phyloP scores from a whole-genome alignment of 2,888 invertebrate species.

The Atethmia centrago region DNA sequence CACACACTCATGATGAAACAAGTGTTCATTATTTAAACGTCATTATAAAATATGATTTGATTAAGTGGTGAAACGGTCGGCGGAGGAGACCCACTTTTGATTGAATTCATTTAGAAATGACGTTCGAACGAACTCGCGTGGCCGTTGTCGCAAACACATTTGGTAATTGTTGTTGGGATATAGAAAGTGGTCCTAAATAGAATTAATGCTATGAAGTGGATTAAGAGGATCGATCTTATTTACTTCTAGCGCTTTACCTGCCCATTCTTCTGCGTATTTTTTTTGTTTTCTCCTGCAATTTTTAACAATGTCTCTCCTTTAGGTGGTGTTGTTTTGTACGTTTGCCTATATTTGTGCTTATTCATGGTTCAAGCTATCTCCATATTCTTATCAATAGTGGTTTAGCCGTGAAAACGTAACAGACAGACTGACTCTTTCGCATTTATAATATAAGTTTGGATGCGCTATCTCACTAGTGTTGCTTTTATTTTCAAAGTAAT shows the following conservation, averaged over 20 bases:
- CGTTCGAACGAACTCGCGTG: conserved; percentile 20
- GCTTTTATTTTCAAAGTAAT: conserved; percentile 16
- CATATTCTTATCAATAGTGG: neutral
- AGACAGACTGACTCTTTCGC: neutral
- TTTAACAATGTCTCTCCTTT: too few species aligned
- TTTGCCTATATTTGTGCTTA: neutral
- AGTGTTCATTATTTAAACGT: conserved; percentile 51
- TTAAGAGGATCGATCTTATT: neutral
- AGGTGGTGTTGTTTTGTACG: neutral
- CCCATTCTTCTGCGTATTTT: too few species aligned
- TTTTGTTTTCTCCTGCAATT: neutral
- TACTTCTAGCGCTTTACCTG: neutral
- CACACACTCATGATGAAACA: conserved; percentile 30
- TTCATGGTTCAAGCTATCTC: neutral
- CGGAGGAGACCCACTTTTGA: conserved; percentile 52
- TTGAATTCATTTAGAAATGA: conserved; percentile 59
- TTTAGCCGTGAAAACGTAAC: neutral
- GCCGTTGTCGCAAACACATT: conserved; percentile 39
- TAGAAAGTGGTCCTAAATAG: conserved; percentile 31
- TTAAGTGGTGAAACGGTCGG: conserved; percentile 57
- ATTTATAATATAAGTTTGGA: neutral
- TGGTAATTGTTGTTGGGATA: conserved; percentile 42
- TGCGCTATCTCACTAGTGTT: neutral
- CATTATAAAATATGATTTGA: conserved; percentile 58
- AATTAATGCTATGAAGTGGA: neutral